Conservation (phyloP, 2,888 invertebrate species). For the Tachina grossa region DNA sequence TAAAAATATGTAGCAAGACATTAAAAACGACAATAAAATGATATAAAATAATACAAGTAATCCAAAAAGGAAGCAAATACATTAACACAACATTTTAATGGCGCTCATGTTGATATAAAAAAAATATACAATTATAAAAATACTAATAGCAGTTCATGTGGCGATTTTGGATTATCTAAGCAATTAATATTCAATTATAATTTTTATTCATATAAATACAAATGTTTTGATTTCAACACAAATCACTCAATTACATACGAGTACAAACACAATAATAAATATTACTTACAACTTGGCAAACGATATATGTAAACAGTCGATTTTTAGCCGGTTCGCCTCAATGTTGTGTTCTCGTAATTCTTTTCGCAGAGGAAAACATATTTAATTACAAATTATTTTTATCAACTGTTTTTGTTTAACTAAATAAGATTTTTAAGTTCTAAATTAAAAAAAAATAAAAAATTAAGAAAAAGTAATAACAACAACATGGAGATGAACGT, state of each 20-base stretch:
- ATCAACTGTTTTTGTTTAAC: neutral
- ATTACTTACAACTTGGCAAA: constrained; percentile 6
- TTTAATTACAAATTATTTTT: neutral
- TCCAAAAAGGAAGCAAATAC: neutral
- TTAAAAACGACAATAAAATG: neutral
- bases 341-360: constrained; percentile 32
- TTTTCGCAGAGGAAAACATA: neutral
- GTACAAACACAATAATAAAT: neutral
- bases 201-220: neutral
- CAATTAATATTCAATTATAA: neutral
- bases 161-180: constrained; percentile 36
- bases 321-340: constrained; percentile 22
- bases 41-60: neutral
- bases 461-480: neutral
- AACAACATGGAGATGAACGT: constrained; percentile 54
- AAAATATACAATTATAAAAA: constrained; percentile 9
- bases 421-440: neutral
- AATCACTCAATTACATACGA: neutral
- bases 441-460: neutral
- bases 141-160: constrained; percentile 5
- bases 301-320: constrained; percentile 31
- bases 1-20: neutral
- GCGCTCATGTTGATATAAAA: neutral
- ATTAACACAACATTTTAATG: constrained; percentile 5
- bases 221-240: constrained; percentile 12